These are phyloP conservation scores for Tenthredo amoena DNA, from an alignment of 2,888 invertebrate genomes.

Conservation along the genomic window DNA sequence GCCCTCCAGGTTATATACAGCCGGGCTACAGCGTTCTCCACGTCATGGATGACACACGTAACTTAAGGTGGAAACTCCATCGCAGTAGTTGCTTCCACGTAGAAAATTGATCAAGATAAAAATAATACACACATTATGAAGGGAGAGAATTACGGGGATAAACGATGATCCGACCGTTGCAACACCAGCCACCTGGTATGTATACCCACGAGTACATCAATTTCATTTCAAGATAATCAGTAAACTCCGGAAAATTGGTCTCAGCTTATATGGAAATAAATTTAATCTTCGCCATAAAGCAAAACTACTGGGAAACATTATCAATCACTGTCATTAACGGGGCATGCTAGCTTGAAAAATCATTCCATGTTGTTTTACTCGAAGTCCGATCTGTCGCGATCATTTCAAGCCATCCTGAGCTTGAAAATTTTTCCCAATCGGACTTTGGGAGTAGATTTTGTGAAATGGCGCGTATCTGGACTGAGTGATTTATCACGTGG, in stretches of 20 bases:
- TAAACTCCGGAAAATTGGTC: background rate
- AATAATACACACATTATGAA: background rate
- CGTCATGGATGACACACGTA: slow-evolving; percentile 36
- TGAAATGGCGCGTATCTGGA: too few relatives aligned
- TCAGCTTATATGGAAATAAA: background rate
- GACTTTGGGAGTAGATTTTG: background rate
- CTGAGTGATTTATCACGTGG: too few relatives aligned
- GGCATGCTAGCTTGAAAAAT: background rate
- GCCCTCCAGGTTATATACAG: background rate
- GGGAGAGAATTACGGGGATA: background rate
- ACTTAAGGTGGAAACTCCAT: slow-evolving; percentile 19
- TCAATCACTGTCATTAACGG: background rate
- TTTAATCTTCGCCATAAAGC: background rate
- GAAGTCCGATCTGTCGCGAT: background rate
- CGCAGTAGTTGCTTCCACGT: background rate
- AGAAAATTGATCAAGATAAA: slow-evolving; percentile 17
- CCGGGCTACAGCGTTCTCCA: background rate
- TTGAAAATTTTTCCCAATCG: background rate
- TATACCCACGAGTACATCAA: background rate
- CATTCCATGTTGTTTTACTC: background rate
- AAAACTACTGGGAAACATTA: background rate
- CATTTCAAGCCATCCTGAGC: background rate
- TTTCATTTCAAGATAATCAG: slow-evolving; percentile 2
- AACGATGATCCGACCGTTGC: background rate
- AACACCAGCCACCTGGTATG: background rate